phyloP scores from a whole-genome alignment of 2,797 vertebrate species.

The Cygnus olor region DNA sequence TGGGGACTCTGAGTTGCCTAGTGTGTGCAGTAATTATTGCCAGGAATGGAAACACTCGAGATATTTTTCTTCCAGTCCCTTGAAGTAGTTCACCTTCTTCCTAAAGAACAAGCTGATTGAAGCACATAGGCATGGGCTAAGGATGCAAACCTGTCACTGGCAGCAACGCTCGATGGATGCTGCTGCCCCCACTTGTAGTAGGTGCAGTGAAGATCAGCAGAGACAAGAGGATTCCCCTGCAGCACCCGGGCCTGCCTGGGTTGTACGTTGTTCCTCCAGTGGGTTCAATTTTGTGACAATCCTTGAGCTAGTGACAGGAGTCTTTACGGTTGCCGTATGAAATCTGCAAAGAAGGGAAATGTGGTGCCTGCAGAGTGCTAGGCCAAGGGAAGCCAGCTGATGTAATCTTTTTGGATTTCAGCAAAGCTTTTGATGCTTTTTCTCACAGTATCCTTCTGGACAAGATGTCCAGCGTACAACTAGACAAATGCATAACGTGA shows the following conservation, averaged over 20 bases:
- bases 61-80: not conserved
- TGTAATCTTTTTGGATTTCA: too few species aligned
- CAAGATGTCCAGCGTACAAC: too few species aligned
- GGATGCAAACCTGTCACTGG: not conserved
- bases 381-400: too few species aligned
- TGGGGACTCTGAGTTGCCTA: not conserved
- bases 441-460: too few species aligned
- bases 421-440: too few species aligned
- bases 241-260: not conserved
- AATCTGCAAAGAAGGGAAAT: not conserved
- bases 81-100: not conserved
- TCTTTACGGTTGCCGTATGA: not conserved
- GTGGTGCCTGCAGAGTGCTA: too few species aligned
- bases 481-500: too few species aligned
- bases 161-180: accelerated
- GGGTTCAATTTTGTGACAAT: not conserved
- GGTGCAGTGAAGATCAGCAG: not conserved
- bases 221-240: accelerated
- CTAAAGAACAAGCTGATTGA: not conserved
- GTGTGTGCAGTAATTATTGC: not conserved
- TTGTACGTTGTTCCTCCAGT: not conserved
- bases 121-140: not conserved
- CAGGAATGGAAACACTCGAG: not conserved
- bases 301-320: not conserved
- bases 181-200: not conserved